Conservation (phyloP, 2,797 vertebrate species). For the Lagodon rhomboides region DNA sequence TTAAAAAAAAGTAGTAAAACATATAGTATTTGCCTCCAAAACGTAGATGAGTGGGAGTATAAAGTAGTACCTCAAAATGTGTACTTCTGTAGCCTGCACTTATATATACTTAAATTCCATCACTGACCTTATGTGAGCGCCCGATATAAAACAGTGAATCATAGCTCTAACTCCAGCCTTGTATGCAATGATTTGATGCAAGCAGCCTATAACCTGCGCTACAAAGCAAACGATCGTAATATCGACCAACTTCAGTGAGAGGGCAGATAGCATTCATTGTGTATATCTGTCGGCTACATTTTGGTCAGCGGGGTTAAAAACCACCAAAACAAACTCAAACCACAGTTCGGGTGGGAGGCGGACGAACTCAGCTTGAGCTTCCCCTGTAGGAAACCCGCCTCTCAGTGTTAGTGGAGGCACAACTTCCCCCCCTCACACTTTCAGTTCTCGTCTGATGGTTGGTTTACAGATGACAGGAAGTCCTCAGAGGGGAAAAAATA, state of each 20-base stretch:
- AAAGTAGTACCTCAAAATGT: no score
- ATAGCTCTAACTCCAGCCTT: no score
- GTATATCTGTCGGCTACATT: no score
- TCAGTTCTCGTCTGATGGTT: conserved; percentile 24
- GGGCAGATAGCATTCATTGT: no score
- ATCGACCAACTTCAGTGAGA: neutral
- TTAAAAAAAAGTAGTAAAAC: no score
- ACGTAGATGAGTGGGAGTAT: no score
- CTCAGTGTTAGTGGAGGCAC: neutral
- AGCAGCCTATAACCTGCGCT: neutral
- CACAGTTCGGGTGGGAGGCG: neutral
- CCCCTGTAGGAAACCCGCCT: neutral
- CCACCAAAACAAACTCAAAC: conserved; percentile 4
- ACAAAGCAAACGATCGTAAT: neutral
- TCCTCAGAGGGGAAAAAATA: neutral
- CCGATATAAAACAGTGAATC: neutral
- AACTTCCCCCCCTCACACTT: conserved; percentile 13
- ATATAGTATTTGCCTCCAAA: no score
- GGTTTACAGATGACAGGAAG: neutral
- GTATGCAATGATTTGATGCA: neutral
- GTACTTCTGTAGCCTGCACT: no score
- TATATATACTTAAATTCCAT: no score
- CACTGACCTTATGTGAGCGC: neutral
- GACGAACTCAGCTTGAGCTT: neutral
- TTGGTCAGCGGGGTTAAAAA: neutral